phyloP scores from a whole-genome alignment of 2,797 vertebrate genomes.

The Luscinia megarhynchos region DNA sequence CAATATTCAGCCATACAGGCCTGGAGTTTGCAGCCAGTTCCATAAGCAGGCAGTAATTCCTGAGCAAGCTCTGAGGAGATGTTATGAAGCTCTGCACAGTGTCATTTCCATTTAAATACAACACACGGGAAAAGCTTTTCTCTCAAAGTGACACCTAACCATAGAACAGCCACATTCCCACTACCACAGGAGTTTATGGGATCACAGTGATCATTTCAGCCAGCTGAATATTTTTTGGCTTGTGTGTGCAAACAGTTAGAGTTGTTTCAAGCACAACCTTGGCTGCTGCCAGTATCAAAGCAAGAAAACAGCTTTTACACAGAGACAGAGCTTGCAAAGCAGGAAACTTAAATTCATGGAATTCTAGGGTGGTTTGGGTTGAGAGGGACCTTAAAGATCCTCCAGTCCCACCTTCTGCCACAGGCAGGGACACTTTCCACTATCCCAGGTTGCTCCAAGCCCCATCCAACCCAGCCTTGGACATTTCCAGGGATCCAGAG shows the following conservation, averaged over 20 bases:
- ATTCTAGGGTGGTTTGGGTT: neutral
- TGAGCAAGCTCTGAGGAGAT: neutral
- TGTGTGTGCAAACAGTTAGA: neutral
- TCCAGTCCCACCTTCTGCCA: neutral
- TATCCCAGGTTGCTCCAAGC: neutral
- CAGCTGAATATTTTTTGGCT: neutral
- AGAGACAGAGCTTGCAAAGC: neutral
- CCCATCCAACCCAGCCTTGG: accelerated
- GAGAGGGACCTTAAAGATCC: neutral
- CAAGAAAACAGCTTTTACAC: neutral
- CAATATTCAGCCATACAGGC: neutral
- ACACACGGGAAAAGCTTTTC: neutral
- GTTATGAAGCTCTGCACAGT: neutral
- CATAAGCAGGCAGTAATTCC: neutral
- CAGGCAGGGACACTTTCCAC: neutral
- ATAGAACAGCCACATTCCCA: neutral
- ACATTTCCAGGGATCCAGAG: neutral
- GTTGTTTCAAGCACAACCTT: neutral
- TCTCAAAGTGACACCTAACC: neutral
- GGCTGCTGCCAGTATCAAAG: neutral
- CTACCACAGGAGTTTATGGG: neutral
- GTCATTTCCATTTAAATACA: neutral
- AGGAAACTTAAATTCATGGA: neutral
- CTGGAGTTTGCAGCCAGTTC: neutral
- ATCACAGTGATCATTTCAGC: neutral